These are phyloP conservation scores for Propithecus deckenii DNA, from an alignment of 2,797 vertebrate species.

Conservation along the genomic window DNA sequence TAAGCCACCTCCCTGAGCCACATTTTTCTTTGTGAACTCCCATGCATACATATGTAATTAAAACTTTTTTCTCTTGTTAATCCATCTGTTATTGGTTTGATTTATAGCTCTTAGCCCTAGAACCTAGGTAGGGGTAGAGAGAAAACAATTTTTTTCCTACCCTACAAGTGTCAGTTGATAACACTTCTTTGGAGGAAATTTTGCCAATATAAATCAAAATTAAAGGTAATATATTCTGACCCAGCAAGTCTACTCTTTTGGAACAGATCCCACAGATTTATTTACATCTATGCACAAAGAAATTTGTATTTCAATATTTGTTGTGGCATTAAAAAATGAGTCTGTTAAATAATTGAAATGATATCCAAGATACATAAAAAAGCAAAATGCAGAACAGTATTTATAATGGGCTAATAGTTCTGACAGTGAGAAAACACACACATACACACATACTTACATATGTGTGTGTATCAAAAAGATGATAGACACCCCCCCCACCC, in stretches of 20 bases:
- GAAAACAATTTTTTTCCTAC: neutral
- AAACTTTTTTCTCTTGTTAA: neutral
- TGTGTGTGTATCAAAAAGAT: neutral
- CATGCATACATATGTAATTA: neutral
- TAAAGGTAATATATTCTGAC: neutral
- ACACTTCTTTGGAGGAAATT: neutral
- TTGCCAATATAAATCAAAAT: conserved; percentile 3
- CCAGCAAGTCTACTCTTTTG: neutral
- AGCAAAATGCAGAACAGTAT: neutral
- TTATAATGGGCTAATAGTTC: neutral
- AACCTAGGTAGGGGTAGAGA: neutral
- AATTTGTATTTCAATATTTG: neutral
- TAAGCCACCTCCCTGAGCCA: neutral
- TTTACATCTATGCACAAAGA: neutral
- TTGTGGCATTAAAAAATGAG: neutral
- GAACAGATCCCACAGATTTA: neutral
- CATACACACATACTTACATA: neutral
- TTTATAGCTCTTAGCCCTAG: neutral
- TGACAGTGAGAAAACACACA: neutral
- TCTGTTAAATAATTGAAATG: neutral
- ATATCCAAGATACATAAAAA: neutral
- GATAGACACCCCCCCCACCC: neutral
- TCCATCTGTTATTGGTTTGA: neutral
- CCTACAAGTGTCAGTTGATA: neutral
- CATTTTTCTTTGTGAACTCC: neutral